These are phyloP conservation scores for Drosophila atripex DNA, from an alignment of 2,888 invertebrate species.

Conservation along the genomic window DNA sequence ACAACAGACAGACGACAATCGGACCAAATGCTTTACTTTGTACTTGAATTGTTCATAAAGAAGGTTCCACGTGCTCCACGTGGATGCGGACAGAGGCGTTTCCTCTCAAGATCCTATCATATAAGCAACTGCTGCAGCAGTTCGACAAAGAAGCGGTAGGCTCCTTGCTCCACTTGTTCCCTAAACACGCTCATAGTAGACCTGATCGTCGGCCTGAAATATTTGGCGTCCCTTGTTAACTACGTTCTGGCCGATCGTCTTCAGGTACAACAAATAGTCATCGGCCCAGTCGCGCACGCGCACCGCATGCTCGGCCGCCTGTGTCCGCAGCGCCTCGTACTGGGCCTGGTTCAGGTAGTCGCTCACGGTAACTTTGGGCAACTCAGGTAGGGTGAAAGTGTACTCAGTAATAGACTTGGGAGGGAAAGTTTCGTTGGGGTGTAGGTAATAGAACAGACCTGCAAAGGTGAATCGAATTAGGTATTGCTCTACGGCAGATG, in stretches of 20 bases:
- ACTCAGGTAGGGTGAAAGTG: conserved; percentile 73
- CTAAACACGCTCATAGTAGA: conserved; percentile 78
- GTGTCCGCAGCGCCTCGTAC: conserved; percentile 84
- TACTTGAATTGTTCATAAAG: conserved; percentile 63
- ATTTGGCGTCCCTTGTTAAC: conserved; percentile 84
- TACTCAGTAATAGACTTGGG: conserved; percentile 78
- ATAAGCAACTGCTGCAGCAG: conserved; percentile 64
- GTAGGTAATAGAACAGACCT: conserved; percentile 83
- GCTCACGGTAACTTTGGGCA: conserved; percentile 78
- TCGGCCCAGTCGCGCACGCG: conserved; percentile 84
- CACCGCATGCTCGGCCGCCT: conserved; percentile 85
- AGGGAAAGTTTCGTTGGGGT: conserved; percentile 83
- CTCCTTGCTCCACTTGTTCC: conserved; percentile 45
- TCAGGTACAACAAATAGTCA: conserved; percentile 84
- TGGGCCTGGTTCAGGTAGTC: conserved; percentile 76
- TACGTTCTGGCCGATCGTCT: conserved; percentile 85
- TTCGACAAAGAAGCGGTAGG: conserved; percentile 64
- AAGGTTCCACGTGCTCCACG: background rate
- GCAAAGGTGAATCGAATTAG: conserved; percentile 62
- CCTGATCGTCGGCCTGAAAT: conserved; percentile 71
- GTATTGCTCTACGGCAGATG: conserved; percentile 10
- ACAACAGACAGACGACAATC: conserved; percentile 34
- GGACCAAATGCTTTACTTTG: conserved; percentile 66
- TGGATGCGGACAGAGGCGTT: background rate
- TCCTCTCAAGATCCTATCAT: conserved; percentile 20